A percentile compares a stretch with the other conserved stretches of the same genome.
phyloP scores from a whole-genome alignment of 2,888 invertebrate genomes.

The Brachyptera putata region DNA sequence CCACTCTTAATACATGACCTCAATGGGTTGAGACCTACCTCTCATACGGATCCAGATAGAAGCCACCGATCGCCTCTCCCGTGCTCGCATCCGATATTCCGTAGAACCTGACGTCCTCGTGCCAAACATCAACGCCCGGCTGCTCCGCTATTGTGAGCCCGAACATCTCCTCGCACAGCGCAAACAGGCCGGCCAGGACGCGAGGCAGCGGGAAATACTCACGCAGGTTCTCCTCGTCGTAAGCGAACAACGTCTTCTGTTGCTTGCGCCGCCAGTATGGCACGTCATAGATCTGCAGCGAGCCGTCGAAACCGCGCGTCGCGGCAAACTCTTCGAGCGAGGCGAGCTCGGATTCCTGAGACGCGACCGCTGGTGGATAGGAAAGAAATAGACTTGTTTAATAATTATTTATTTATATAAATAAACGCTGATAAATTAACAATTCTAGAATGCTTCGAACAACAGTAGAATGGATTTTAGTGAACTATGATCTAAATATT shows the following conservation, averaged over 20 bases:
- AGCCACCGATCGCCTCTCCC: slow-evolving; percentile 67
- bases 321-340: slow-evolving; percentile 67
- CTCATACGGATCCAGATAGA: slow-evolving; percentile 80
- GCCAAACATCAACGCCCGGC: slow-evolving; percentile 69
- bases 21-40: slow-evolving; percentile 36
- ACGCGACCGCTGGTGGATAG: slow-evolving; percentile 57
- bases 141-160: slow-evolving; percentile 69
- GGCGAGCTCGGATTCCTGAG: slow-evolving; percentile 71
- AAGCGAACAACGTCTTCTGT: slow-evolving; percentile 54
- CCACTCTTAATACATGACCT: too few species aligned
- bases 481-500: too few species aligned
- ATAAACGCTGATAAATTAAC: background rate
- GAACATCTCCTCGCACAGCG: slow-evolving; percentile 71
- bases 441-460: background rate
- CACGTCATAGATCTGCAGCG: slow-evolving; percentile 76
- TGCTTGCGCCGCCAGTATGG: slow-evolving; percentile 84
- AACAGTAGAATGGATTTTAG: background rate
- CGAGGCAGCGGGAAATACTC: slow-evolving; percentile 79
- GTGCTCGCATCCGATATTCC: slow-evolving; percentile 69
- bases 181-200: slow-evolving; percentile 75
- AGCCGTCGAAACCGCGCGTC: slow-evolving; percentile 60
- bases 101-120: slow-evolving; percentile 78
- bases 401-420: background rate
- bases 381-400: slow-evolving; percentile 13
- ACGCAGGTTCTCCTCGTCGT: slow-evolving; percentile 65